Evolutionary conservation across 1,140 invertebrate species (phyloP), one percentile per base, ranked within the genome.

Genomic region (Drosophila saltans): DNA sequence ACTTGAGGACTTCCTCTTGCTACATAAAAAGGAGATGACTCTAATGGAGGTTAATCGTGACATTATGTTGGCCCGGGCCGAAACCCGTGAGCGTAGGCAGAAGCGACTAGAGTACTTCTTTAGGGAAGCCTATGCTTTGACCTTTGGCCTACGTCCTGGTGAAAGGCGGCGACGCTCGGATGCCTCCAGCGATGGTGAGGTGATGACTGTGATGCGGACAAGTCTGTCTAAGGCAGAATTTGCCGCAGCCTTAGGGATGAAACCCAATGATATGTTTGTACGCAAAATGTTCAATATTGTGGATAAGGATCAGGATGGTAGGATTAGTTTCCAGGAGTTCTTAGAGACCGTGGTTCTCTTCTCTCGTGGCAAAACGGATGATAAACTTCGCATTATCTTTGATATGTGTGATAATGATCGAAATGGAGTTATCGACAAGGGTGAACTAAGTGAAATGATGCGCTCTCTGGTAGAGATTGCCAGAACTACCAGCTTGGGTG

Each of bases 201-300:
- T 97, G 1, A 95, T 96, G 61, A 98, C 97, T 68, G 97, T 98
- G 0, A 98, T 98, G 97, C 93, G 97, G 56, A 98, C 98, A 0
- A 98, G 97, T 1, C 92, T 99, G 55, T 98, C 97, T 0, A 98
- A 98, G 93, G 95, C 96, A 41, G 99, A 99, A 93, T 99, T 99
- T 93, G 99, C 99, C 0, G 97, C 97, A 67, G 98, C 99, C 0
- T 93, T 99, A 3, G 98, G 98, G 21, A 99, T 99, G 97, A 97
- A 97, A 92, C 93, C 96, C 0, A 97, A 98, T 90, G 98, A 98
- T 28, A 96, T 99, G 10, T 99, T 99, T 93, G 98, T 99, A 0
- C 97, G 98, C 77, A 98, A 99, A 93, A 99, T 99, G 98, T 99
- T 99, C 91, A 98, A 98, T 80, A 98, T 99, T 78, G 98, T 99